Evolutionary conservation across 2,888 invertebrate species (phyloP).

Genomic region (Andricus quercusramuli): DNA sequence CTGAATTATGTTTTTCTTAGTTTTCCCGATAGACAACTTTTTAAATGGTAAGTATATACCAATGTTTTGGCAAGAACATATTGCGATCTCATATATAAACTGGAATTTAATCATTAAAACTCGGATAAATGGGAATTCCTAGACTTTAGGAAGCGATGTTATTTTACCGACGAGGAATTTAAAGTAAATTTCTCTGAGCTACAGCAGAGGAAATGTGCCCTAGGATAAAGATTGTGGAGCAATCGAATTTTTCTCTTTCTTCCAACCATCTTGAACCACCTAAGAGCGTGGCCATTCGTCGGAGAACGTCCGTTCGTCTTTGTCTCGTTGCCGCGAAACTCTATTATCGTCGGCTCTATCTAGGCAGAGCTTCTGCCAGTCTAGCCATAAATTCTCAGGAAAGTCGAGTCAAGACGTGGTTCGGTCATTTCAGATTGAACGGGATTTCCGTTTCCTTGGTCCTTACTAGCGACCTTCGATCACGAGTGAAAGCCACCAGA

Average conservation of each 20-base stretch:
- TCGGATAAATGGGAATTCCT: conserved; percentile 25
- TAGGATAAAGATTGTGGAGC: conserved; percentile 35
- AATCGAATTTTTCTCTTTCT: conserved; percentile 46
- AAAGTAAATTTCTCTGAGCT: conserved; percentile 30
- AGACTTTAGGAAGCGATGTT: conserved; percentile 20
- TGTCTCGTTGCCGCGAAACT: conserved; percentile 40
- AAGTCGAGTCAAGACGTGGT: conserved; percentile 39
- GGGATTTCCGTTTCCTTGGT: conserved; percentile 7
- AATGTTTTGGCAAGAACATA: not conserved
- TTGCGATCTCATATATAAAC: conserved; percentile 12
- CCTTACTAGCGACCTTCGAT: conserved; percentile 5
- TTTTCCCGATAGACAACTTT: not conserved
- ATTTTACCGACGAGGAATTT: conserved; percentile 27
- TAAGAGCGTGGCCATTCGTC: conserved; percentile 42
- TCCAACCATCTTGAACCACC: conserved; percentile 42
- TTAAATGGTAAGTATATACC: conserved; percentile 3
- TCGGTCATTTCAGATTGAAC: conserved; percentile 21
- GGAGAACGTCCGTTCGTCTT: conserved; percentile 44
- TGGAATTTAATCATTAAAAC: conserved; percentile 35
- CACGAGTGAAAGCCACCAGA: conserved; percentile 17
- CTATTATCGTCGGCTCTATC: conserved; percentile 43
- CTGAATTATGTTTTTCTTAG: not conserved
- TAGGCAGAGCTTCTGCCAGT: conserved; percentile 28
- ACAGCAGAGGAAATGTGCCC: conserved; percentile 20
- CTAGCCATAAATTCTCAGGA: conserved; percentile 39